These are phyloP conservation scores for Ateles fusciceps DNA, from an alignment of 2,797 vertebrate genomes.

Conservation along the genomic window DNA sequence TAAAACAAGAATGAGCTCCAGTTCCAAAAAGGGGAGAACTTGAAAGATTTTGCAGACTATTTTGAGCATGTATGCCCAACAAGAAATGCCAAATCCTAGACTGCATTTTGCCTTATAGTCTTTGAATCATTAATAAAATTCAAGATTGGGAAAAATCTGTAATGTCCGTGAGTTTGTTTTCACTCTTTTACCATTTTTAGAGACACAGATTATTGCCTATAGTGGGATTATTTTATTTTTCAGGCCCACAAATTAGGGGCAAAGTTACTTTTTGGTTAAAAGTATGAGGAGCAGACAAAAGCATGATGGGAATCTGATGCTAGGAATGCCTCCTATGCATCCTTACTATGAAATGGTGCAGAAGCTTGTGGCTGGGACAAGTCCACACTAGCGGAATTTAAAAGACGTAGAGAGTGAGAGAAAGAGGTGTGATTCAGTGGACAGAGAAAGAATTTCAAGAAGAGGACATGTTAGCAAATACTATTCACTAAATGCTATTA, in stretches of 20 bases:
- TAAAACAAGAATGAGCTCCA: background rate
- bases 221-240: too few species aligned
- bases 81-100: too few species aligned
- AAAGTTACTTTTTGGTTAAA: background rate
- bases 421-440: background rate
- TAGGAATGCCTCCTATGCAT: rapidly evolving
- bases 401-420: background rate
- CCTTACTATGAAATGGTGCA: background rate
- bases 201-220: background rate
- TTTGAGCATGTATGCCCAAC: background rate
- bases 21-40: background rate
- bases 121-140: too few species aligned
- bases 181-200: background rate
- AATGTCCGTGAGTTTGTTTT: background rate
- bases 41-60: background rate
- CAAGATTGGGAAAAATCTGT: background rate
- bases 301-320: background rate
- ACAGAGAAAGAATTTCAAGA: background rate
- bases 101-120: background rate
- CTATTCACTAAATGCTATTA: background rate
- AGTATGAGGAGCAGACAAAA: background rate
- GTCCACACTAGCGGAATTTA: background rate
- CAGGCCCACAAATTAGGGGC: too few species aligned
- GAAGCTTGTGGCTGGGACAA: too few species aligned
- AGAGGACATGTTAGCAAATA: background rate